Base-by-base conservation (phyloP, 2,113 vertebrate genomes). In the Myanophis thanlyinensis region DNA sequence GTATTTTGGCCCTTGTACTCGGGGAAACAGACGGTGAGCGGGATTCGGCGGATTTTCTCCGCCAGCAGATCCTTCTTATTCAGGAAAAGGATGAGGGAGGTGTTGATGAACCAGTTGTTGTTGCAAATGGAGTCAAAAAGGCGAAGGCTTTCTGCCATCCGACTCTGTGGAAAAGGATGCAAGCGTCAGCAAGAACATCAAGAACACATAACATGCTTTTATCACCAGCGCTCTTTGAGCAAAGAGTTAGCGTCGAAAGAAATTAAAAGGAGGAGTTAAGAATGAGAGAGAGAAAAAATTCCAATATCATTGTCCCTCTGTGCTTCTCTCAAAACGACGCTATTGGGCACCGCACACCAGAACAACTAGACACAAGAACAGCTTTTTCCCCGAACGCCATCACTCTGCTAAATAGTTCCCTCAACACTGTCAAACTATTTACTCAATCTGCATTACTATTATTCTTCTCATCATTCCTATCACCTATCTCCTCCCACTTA, bases 51-150 rank as follows among this genome's bases (percentile, higher is more conserved):
- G 96, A 99, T 99, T 98, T 99, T 99, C 98, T 99, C 99, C 0
- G 99, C 99, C 98, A 99, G 98, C 97, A 99, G 98, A 98, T 99
- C 99, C 97, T 99, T 99, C 98, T 99, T 99, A 98, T 99, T 99
- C 97, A 99, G 98, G 98, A 99, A 99, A 96, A 99, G 99, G 96
- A 99, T 99, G 96, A 99, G 99, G 1, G 99, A 99, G 35, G 99
- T 99, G 98, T 99, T 99, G 98, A 99, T 98, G 97, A 99, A 99
- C 99, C 99, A 99, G 97, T 99, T 99, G 98, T 99, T 99, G 98
- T 99, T 99, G 98, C 99, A 99, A 97, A 99, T 99, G 95, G 99
- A 99, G 97, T 99, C 99, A 23, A 99, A 99, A 12, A 99, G 98
- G 92, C 99, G 99, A 96, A 99, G 98, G 97, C 99, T 99, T 97